Percentiles rank a stretch among this genome's conserved stretches.
Evolutionary conservation across 2,113 vertebrate species (phyloP).

Genomic region (Eulemur rufifrons): DNA sequence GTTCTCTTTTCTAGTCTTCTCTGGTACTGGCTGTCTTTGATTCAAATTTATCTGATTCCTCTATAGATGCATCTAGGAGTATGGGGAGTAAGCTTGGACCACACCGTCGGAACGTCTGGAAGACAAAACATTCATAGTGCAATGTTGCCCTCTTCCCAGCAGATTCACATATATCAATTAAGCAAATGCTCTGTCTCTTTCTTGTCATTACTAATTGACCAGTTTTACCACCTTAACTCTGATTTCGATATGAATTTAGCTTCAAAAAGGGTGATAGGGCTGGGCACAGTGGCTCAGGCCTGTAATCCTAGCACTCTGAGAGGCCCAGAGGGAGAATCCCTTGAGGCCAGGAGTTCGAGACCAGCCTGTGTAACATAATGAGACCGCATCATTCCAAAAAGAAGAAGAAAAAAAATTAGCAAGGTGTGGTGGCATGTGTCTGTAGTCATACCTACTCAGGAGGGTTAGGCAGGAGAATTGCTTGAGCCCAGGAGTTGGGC

Average conservation of each 20-base stretch:
- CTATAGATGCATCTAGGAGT: neutral
- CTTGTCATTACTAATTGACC: neutral
- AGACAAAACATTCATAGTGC: neutral
- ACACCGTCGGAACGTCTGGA: neutral
- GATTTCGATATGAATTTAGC: neutral
- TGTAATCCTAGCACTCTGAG: too few relatives aligned
- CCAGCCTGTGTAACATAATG: too few relatives aligned
- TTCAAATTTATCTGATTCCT: neutral
- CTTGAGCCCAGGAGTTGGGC: too few relatives aligned
- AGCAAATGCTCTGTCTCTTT: neutral
- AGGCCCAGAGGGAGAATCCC: too few relatives aligned
- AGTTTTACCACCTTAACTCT: neutral
- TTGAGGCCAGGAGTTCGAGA: too few relatives aligned
- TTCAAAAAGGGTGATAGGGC: neutral
- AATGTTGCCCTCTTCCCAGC: neutral
- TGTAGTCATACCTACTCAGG: too few relatives aligned
- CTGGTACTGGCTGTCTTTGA: neutral
- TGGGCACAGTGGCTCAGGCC: too few relatives aligned
- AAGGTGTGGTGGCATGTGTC: too few relatives aligned
- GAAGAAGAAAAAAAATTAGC: too few relatives aligned
- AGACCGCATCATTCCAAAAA: too few relatives aligned
- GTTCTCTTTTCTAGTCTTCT: neutral
- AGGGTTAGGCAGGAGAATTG: too few relatives aligned
- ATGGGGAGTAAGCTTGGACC: neutral
- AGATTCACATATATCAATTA: neutral